Percentiles rank a stretch among this genome's conserved stretches.
These are phyloP conservation scores for Caenorhabditis uteleia DNA, from an alignment of 2,888 invertebrate genomes.

Conservation along the genomic window DNA sequence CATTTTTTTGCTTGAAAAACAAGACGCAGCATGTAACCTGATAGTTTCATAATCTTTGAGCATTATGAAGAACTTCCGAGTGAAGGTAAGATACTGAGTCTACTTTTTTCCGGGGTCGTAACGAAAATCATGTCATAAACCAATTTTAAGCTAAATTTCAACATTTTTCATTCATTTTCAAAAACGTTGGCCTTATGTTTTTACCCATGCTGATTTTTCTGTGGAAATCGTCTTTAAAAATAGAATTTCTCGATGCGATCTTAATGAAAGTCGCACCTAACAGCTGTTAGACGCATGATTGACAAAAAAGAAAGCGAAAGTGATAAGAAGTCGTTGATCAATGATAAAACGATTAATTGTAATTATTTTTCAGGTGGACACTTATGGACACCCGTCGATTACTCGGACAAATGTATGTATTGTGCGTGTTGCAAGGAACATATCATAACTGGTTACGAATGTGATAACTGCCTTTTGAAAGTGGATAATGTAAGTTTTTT, in stretches of 20 bases:
- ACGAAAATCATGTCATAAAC: too few species aligned
- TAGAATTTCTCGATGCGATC: too few species aligned
- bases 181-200: too few species aligned
- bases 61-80: too few species aligned
- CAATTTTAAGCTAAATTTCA: too few species aligned
- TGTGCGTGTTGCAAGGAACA: slow-evolving; percentile 46
- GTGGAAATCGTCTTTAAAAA: too few species aligned
- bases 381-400: slow-evolving; percentile 45
- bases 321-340: slow-evolving; percentile 8
- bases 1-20: slow-evolving; percentile 3
- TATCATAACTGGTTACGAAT: slow-evolving; percentile 46
- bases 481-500: slow-evolving; percentile 38
- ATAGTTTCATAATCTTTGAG: too few species aligned
- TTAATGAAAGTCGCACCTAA: slow-evolving; percentile 4
- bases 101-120: too few species aligned
- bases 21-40: too few species aligned
- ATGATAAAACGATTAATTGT: slow-evolving; percentile 5
- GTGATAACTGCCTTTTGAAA: slow-evolving; percentile 50
- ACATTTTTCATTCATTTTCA: too few species aligned
- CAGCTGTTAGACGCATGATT: slow-evolving; percentile 8
- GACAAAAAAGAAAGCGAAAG: not conserved
- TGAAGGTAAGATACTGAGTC: too few species aligned
- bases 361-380: slow-evolving; percentile 44
- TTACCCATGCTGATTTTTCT: too few species aligned
- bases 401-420: slow-evolving; percentile 36